Conservation (phyloP, 2,888 invertebrate species). For the Schizotus pectinicornis region DNA sequence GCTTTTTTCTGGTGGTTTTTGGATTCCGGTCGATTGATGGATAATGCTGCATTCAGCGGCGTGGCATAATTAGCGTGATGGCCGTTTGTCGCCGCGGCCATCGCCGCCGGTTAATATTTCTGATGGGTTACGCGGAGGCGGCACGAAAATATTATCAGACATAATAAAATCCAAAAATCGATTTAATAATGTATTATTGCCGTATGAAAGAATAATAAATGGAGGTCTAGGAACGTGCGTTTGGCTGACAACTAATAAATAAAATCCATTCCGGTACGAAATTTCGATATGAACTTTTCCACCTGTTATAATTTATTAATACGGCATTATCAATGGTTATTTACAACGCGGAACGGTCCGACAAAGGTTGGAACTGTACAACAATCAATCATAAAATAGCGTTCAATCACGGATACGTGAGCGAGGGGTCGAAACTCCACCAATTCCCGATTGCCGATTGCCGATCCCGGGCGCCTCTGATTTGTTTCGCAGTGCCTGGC, state of each 20-base stretch:
- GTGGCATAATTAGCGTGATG: too few species aligned
- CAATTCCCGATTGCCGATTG: slow-evolving; percentile 21
- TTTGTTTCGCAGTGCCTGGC: slow-evolving; percentile 47
- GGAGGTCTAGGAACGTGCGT: slow-evolving; percentile 16
- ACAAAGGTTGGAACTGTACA: slow-evolving; percentile 32
- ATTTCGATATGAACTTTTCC: slow-evolving; percentile 35
- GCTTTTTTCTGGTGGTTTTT: too few species aligned
- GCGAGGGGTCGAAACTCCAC: slow-evolving; percentile 23
- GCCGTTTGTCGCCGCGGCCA: too few species aligned
- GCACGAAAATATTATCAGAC: background rate
- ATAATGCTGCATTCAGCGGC: too few species aligned
- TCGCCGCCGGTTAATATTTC: too few species aligned
- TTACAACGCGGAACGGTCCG: slow-evolving; percentile 17
- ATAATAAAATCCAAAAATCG: slow-evolving; percentile 25
- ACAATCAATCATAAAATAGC: slow-evolving; percentile 47
- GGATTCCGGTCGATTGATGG: too few species aligned
- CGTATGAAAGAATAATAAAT: slow-evolving; percentile 34
- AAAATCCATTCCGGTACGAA: slow-evolving; percentile 22
- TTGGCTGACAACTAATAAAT: slow-evolving; percentile 29
- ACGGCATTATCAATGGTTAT: slow-evolving; percentile 29
- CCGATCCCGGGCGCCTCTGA: slow-evolving; percentile 44
- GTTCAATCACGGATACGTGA: slow-evolving; percentile 41
- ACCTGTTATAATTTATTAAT: slow-evolving; percentile 37
- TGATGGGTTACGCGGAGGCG: too few species aligned
- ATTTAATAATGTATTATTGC: slow-evolving; percentile 25